Percentiles rank a stretch among this genome's conserved stretches.
Conservation (phyloP, 2,888 invertebrate species). For the Ormyrus rosae region DNA sequence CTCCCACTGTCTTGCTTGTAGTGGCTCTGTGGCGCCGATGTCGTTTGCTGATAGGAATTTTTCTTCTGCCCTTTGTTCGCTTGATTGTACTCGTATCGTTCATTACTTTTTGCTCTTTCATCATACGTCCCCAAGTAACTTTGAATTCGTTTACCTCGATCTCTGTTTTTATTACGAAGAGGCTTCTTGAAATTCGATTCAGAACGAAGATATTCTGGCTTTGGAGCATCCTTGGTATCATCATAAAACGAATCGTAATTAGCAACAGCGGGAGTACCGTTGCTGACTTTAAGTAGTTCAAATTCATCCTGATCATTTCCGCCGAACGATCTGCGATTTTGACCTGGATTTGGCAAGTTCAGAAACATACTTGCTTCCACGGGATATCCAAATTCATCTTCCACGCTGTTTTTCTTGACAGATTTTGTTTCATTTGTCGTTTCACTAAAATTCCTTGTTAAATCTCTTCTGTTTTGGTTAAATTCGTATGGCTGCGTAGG, state of each 20-base stretch:
- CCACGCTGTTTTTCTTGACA: neutral
- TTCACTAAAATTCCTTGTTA: slow-evolving; percentile 11
- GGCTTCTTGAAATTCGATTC: slow-evolving; percentile 32
- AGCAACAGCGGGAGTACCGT: slow-evolving; percentile 70
- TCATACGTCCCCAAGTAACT: slow-evolving; percentile 61
- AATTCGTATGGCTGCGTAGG: slow-evolving; percentile 53
- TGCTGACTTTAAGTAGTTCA: slow-evolving; percentile 71
- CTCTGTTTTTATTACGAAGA: slow-evolving; percentile 51
- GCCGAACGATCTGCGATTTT: slow-evolving; percentile 68
- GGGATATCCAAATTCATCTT: slow-evolving; percentile 62
- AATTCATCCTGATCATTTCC: slow-evolving; percentile 66
- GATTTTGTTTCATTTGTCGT: neutral
- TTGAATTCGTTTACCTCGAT: slow-evolving; percentile 61
- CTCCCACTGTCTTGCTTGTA: slow-evolving; percentile 12
- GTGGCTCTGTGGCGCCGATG: neutral
- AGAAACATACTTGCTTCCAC: slow-evolving; percentile 67
- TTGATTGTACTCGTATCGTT: neutral
- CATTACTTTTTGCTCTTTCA: neutral
- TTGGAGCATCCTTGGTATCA: neutral
- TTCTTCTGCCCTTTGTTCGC: neutral
- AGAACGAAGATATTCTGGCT: neutral
- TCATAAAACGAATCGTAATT: slow-evolving; percentile 69
- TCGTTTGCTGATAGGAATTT: slow-evolving; percentile 22
- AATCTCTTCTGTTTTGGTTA: slow-evolving; percentile 35
- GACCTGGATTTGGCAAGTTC: slow-evolving; percentile 61